phyloP scores from a whole-genome alignment of 2,113 vertebrate species.

The Mesoclemmys tuberculata region DNA sequence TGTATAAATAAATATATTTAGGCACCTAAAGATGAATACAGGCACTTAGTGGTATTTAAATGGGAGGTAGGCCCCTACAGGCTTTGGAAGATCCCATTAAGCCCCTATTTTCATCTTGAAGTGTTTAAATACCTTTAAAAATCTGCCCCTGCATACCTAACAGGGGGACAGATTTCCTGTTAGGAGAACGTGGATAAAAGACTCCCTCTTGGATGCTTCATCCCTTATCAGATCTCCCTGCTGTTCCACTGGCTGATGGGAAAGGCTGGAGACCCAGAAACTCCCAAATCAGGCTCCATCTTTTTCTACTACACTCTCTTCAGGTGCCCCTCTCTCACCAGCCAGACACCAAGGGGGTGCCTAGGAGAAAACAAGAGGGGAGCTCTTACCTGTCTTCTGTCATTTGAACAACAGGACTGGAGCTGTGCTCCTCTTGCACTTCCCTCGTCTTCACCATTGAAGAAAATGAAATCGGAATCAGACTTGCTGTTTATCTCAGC shows the following conservation, averaged over 20 bases:
- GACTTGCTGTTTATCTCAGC: background rate
- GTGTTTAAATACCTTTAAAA: background rate
- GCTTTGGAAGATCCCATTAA: background rate
- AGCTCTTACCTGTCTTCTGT: background rate
- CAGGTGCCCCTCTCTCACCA: background rate
- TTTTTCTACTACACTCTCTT: background rate
- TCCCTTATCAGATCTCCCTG: background rate
- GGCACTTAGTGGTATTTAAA: background rate
- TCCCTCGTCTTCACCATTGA: background rate
- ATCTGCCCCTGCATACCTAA: no score
- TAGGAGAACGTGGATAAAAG: background rate
- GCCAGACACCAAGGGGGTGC: background rate
- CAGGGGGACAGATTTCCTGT: background rate
- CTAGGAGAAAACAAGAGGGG: background rate
- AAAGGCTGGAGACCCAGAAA: background rate
- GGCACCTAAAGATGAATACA: background rate
- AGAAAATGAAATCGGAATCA: background rate
- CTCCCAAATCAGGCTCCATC: background rate
- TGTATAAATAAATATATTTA: background rate
- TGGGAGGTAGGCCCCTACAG: background rate
- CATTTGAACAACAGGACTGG: fast-evolving
- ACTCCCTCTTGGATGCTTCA: background rate
- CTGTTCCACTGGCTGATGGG: background rate
- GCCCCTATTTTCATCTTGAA: background rate
- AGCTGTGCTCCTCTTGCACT: background rate